A percentile compares a stretch with the other conserved stretches of the same genome.
Conservation (phyloP, 1,140 invertebrate genomes). For the Atta colombica region DNA sequence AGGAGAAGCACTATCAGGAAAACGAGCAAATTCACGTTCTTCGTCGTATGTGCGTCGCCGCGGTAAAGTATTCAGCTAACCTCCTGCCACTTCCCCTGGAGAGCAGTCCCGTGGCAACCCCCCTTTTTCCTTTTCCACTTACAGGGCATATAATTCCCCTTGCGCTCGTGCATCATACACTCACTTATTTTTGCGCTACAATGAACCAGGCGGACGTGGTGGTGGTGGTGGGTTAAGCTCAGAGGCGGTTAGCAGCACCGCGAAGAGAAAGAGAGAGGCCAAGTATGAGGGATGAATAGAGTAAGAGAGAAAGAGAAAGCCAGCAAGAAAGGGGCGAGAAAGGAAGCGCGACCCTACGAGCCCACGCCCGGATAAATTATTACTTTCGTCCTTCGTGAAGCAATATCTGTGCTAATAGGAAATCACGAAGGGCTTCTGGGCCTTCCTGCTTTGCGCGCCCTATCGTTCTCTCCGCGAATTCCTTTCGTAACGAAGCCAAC, state of each 20-base stretch:
- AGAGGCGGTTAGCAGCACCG: conserved; percentile 66
- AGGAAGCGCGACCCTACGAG: conserved; percentile 67
- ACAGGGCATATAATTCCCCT: conserved; percentile 81
- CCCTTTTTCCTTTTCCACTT: conserved; percentile 77
- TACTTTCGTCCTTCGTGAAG: conserved; percentile 80
- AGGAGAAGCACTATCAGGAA: conserved; percentile 35
- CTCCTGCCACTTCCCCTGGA: conserved; percentile 37
- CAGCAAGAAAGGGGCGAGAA: background rate
- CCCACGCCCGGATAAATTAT: conserved; percentile 80
- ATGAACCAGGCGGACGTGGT: conserved; percentile 76
- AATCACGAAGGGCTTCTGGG: conserved; percentile 80
- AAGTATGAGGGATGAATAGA: conserved; percentile 28
- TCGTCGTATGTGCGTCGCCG: conserved; percentile 58
- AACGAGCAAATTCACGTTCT: conserved; percentile 61
- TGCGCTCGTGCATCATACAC: conserved; percentile 81
- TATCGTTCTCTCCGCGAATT: conserved; percentile 36
- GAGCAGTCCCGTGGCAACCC: conserved; percentile 74
- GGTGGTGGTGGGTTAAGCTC: conserved; percentile 71
- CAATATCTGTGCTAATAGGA: conserved; percentile 83
- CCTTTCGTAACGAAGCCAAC: conserved; percentile 55
- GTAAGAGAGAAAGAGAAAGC: conserved; percentile 28
- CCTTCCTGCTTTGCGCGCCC: conserved; percentile 55
- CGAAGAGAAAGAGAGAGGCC: background rate
- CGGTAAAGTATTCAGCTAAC: conserved; percentile 69
- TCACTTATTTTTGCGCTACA: conserved; percentile 84